Evolutionary conservation across 2,888 invertebrate genomes (phyloP).

Genomic region (Yponomeuta sedellus): DNA sequence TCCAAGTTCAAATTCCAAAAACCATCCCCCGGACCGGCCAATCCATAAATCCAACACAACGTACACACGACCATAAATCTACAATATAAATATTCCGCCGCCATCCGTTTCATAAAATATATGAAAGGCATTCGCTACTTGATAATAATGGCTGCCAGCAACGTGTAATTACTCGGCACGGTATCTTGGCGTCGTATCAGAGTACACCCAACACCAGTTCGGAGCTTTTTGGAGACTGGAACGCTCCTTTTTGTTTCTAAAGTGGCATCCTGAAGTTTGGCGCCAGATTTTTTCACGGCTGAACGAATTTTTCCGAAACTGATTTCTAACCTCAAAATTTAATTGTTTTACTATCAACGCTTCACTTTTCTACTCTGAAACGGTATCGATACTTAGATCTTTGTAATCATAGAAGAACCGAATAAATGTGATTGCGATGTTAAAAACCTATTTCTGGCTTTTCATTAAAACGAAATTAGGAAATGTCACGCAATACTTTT

Average conservation of each 20-base stretch:
- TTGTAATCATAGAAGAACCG: no score
- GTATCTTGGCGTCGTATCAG: conserved; percentile 57
- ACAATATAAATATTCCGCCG: conserved; percentile 70
- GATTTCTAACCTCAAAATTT: no score
- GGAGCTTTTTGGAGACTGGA: conserved; percentile 48
- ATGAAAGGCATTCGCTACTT: conserved; percentile 71
- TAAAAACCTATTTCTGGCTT: no score
- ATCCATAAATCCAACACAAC: conserved; percentile 37
- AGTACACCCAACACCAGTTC: conserved; percentile 41
- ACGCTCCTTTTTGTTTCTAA: conserved; percentile 2
- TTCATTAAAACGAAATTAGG: background rate
- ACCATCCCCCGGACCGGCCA: conserved; percentile 24
- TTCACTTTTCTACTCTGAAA: no score
- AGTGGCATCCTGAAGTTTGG: background rate
- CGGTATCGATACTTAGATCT: no score
- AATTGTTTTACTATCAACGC: no score
- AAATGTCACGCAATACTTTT: background rate
- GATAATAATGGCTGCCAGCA: conserved; percentile 70
- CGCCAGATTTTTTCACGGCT: background rate
- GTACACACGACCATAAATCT: conserved; percentile 53
- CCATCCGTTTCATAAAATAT: conserved; percentile 73
- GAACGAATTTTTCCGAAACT: no score
- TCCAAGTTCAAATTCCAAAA: background rate
- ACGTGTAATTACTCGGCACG: conserved; percentile 62
- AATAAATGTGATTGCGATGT: no score